Evolutionary conservation across 2,888 invertebrate genomes (phyloP).

Genomic region (Gymnoscelis rufifasciata): DNA sequence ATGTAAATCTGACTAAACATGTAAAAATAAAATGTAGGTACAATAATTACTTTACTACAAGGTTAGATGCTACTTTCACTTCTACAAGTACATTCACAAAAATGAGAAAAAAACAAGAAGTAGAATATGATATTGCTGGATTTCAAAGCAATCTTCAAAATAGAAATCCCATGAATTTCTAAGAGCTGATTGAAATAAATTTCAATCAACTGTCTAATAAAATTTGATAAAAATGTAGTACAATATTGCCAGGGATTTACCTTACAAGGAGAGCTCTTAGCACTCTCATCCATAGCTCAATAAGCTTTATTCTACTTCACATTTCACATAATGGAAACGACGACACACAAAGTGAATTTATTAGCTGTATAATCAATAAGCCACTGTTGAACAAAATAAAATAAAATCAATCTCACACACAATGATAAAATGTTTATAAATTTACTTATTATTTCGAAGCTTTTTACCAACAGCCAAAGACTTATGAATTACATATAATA

Average conservation of each 20-base stretch:
- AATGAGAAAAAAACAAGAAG: slow-evolving; percentile 10
- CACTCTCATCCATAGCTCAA: slow-evolving; percentile 72
- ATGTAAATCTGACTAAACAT: too few relatives aligned
- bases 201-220: slow-evolving; percentile 33
- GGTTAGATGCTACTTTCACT: slow-evolving; percentile 17
- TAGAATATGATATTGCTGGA: slow-evolving; percentile 4
- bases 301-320: slow-evolving; percentile 59
- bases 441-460: slow-evolving; percentile 56
- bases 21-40: too few relatives aligned
- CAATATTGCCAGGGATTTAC: slow-evolving; percentile 62
- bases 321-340: slow-evolving; percentile 66
- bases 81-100: slow-evolving; percentile 4
- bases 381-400: slow-evolving; percentile 71
- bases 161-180: background rate
- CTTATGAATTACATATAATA: slow-evolving; percentile 28
- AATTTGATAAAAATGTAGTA: slow-evolving; percentile 34
- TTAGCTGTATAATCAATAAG: slow-evolving; percentile 71
- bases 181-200: slow-evolving; percentile 26
- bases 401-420: slow-evolving; percentile 70
- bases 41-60: slow-evolving; percentile 17
- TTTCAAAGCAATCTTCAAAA: background rate
- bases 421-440: slow-evolving; percentile 43
- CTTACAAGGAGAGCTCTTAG: slow-evolving; percentile 74
- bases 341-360: slow-evolving; percentile 64
- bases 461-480: slow-evolving; percentile 42